Base-by-base conservation (phyloP, 2,797 vertebrate species). In the Spheniscus humboldti region DNA sequence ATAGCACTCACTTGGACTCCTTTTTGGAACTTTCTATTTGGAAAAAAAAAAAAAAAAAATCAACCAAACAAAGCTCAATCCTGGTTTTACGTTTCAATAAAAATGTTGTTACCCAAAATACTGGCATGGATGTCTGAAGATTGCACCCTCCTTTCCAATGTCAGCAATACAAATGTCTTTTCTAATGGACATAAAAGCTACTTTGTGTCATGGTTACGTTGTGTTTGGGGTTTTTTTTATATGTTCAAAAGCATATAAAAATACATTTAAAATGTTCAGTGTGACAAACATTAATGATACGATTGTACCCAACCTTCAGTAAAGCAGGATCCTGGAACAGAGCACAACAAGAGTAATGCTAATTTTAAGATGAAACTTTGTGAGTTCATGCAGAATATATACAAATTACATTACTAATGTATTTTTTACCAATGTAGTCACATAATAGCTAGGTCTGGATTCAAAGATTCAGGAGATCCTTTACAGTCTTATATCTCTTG, bases 21-120 rank as follows among this genome's bases (percentile, higher is more conserved):
- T 77, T 78, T 88, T 55, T 88, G 64, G 66, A 92, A 90, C 39
- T 55, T 92, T 48, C 22, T 86, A 11, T 64, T 85, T 76, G 41
- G 15, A 43, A 74, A 47, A 63, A 68, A 85, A 37, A 5, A 6
- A 43, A 28, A 93, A 60, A 68, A 80, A 23, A 92, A 79, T 45
- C 50, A 78, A 66, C 28, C 4, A 62, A 86, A 72, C 18, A 30
- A 93, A 67, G 28, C 28, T 62, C 66, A 69, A 16, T 6, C 23
- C 28, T 95, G 86, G 52, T 88, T 96, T 95, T 95, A 73, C 73
- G 95, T 96, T 96, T 97, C 76, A 94, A 79, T 93, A 82, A 91
- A 96, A 92, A 73, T 90, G 37, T 94, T 97, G 95, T 95, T 90
- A 97, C 71, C 66, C 71, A 64, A 94, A 95, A 66, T 28, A 13